Base-by-base conservation (phyloP, 2,113 vertebrate species). In the Oreocharis arfaki region DNA sequence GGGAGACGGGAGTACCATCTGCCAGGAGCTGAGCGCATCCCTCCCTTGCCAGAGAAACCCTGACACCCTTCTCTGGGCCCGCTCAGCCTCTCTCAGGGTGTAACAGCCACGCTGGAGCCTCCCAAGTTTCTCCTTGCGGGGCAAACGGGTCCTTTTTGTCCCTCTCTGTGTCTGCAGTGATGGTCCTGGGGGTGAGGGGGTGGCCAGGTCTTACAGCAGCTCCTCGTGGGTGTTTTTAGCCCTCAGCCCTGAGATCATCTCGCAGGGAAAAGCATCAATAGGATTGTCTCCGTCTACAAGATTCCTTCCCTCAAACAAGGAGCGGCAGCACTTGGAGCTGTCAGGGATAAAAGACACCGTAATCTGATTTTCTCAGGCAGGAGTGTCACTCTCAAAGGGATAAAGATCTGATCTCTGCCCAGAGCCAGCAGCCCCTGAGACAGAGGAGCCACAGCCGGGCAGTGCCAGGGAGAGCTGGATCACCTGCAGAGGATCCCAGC, bases 1-100 rank as follows among this genome's bases (percentile, higher is more conserved):
- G 23, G 16, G 90, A 88, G 93, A 76, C 5, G 30, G 86, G 60
- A 35, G 69, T 19, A 92, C 96, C 95, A 95, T 97, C 96, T 97
- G 96, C 95, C 2, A 15, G 26, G 84, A 87, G 84, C 84, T 87
- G 73, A 78, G 84, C 6, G 2, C 64, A 11, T 80, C 93, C 89
- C 88, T 86, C 83, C 92, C 92, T 92, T 69, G 5, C 90, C 73
- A 56, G 41, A 96, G 67, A 52, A 73, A 52, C 88, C 92, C 92
- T 73, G 42, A 63, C 71, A 67, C 32, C 63, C 68, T 69, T 83
- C 16, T 57, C 81, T 0, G 17, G 37, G 57, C 81, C 87, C 94
- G 65, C 94, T 82, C 93, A 79, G 84, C 69, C 81, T 56, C 52
- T n/a, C 68, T 20, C 3, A 0, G 59, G 33, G 6, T 47, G 64